Base-by-base conservation (phyloP, 2,888 invertebrate genomes). In the Patella depressa region DNA sequence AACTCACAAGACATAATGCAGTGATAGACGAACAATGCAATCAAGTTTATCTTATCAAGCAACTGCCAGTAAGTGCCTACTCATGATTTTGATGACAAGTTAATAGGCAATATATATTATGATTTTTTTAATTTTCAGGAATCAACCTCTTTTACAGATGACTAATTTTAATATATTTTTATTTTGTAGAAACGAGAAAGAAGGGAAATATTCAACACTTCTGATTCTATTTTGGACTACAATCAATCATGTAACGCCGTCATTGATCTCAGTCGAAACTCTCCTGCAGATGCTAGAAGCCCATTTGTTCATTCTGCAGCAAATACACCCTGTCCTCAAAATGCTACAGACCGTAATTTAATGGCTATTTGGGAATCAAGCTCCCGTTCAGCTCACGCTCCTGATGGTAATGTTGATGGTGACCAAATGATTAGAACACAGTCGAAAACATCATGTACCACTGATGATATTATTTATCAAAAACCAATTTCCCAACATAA, bases 301-400 rank as follows among this genome's bases (percentile, higher is more conserved):
- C 65, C 65, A 19, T 65, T 65, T 24, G 65, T 65, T 24, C 65
- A 65, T 15, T 65, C 65, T 24, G 65, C 65, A 65, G 24, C 65
- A 9, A 65, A 65, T 14, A 65, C 65, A 3, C 65, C 65, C 12
- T 65, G 65, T 65, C 65, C 65, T 19, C 19, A 24, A 65, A 65
- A 19, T 24, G 65, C 65, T 19, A 65, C 65, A 12, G 65, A 65
- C 15, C 19, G 65, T 24, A 65, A 65, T 24, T 65, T 65, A 14
- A 65, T 65, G 65, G 65, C 65, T 19, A 65, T 65, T 19, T 65
- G 65, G 65, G 65, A 65, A 65, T 65, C 65, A 3, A 65, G 65
- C 24, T 65, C 65, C 24, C 65, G 24, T 19, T 9, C 24, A 9
- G 65, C 24, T 65, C 14, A 12, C 11, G 45, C 7, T 45, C 1